Evolutionary conservation across 2,888 invertebrate species (phyloP), one percentile per base, ranked within the genome.

Genomic region (Lapara coniferarum): DNA sequence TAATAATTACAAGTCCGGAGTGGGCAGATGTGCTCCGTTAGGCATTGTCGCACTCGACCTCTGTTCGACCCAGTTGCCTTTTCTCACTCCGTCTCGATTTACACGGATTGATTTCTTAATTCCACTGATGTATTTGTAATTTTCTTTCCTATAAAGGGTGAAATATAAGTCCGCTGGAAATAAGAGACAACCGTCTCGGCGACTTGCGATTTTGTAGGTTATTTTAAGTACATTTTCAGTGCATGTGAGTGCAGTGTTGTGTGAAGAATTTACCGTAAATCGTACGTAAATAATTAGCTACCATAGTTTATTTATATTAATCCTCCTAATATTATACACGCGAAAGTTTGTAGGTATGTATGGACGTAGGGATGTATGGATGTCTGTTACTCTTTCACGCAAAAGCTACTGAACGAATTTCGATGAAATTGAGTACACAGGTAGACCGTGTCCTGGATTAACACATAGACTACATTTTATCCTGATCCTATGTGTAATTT

Each of bases 41-140:
- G 79, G 83, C 84, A 83, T 81, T 83, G 82, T 81, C 77, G 75
- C 79, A 78, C 83, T 85, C 83, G 83, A 82, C 86, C 82, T 72
- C 77, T 56, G 68, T 19, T 72, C 82, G 88, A 86, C 86, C 87
- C 76, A 87, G 71, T 87, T 88, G 77, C 76, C 73, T 74, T 77
- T 78, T 72, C 78, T 80, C 75, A 71, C 52, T 55, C 53, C 69
- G 69, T 66, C 56, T 66, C 75, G 75, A 82, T 80, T 81, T 82
- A 80, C 78, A 79, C 74, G 74, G 76, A 66, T 69, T 66, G 53
- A 66, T 63, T 66, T 69, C 69, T 69, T 63, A 66, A 58, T 56
- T 67, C 56, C n/a, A 57, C 56, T 30, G 46, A 56, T 57, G 19
- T 67, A 67, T 56, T 56, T 67, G 57, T 56, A 56, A 63, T 63